These are phyloP conservation scores for Lamellibrachia luymesi DNA, from an alignment of 1,140 invertebrate genomes.

Conservation along the genomic window DNA sequence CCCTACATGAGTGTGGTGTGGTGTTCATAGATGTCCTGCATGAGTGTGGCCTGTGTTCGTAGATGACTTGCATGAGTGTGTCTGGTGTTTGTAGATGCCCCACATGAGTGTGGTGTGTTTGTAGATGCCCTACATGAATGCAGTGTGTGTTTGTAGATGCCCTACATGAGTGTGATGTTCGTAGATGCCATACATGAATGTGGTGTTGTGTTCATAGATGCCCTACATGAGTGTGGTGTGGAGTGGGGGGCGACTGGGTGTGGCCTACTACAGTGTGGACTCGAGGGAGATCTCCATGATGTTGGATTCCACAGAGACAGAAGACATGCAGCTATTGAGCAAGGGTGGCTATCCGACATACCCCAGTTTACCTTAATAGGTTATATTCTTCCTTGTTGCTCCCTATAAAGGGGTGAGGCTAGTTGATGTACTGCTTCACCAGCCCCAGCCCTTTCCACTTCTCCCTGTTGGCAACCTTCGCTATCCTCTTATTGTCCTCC, in stretches of 20 bases:
- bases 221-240: conserved; percentile 32
- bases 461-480: too few relatives aligned
- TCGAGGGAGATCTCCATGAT: conserved; percentile 60
- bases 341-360: conserved; percentile 41
- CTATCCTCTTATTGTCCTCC: too few relatives aligned
- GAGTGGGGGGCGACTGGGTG: conserved; percentile 62
- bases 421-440: too few relatives aligned
- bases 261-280: conserved; percentile 69
- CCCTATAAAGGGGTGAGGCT: too few relatives aligned
- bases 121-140: background rate
- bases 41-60: background rate
- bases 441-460: too few relatives aligned
- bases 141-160: background rate
- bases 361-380: background rate
- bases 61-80: background rate
- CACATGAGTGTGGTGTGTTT: background rate
- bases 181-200: background rate
- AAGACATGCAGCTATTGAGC: conserved; percentile 63
- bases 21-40: background rate
- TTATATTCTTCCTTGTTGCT: too few relatives aligned
- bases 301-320: conserved; percentile 64
- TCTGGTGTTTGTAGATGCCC: background rate
- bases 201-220: background rate
- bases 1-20: background rate
- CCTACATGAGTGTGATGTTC: background rate